These are phyloP conservation scores for Saccostrea echinata DNA, from an alignment of 1,140 invertebrate genomes.

Conservation along the genomic window DNA sequence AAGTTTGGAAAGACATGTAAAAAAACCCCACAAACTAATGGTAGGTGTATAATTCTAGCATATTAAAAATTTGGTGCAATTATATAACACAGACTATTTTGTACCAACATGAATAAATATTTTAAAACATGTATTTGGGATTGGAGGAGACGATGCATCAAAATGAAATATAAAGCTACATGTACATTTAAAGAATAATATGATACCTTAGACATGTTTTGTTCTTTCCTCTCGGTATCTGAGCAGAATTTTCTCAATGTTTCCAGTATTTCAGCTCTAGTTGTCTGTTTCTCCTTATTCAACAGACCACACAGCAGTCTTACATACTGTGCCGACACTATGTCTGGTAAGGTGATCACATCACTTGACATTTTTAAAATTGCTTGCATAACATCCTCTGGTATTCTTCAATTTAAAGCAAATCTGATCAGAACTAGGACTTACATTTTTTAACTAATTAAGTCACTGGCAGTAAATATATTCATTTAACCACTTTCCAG, in stretches of 20 bases:
- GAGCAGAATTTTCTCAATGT: background rate
- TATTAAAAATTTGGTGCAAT: too few species aligned
- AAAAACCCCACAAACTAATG: too few species aligned
- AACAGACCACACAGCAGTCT: background rate
- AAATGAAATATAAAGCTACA: background rate
- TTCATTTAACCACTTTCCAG: too few species aligned
- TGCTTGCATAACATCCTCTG: background rate
- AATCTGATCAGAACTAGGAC: too few species aligned
- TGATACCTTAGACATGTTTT: background rate
- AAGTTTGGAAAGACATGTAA: too few species aligned
- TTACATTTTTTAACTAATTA: too few species aligned
- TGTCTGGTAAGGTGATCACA: background rate
- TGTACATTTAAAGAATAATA: background rate
- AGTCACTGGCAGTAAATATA: too few species aligned
- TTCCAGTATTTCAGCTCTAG: background rate
- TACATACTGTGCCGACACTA: background rate
- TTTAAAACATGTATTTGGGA: too few species aligned
- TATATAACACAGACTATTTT: too few species aligned
- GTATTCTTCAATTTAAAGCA: background rate
- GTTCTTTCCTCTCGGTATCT: background rate
- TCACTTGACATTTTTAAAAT: background rate
- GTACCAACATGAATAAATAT: too few species aligned
- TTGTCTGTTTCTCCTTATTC: background rate
- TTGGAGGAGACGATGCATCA: too few species aligned
- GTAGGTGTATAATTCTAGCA: too few species aligned